phyloP scores from a whole-genome alignment of 2,113 vertebrate species.

The Myanophis thanlyinensis region DNA sequence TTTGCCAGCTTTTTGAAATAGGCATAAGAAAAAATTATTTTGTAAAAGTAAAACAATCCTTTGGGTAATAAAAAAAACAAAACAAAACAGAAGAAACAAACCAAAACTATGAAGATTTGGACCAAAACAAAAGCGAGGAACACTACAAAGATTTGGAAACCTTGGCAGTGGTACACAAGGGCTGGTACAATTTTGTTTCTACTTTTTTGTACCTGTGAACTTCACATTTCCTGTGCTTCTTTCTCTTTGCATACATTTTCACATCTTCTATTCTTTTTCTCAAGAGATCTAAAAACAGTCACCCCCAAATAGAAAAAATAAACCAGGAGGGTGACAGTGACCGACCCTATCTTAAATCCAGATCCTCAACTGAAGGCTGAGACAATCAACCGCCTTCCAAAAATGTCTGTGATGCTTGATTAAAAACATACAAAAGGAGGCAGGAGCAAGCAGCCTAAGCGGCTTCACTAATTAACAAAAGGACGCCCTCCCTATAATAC shows the following conservation, averaged over 20 bases:
- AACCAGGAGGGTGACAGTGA: rapidly evolving
- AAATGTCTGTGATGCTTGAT: neutral
- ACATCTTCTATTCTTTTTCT: neutral
- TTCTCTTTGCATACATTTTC: neutral
- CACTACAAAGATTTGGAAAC: neutral
- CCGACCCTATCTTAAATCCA: neutral
- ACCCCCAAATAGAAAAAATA: neutral
- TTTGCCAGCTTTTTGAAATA: neutral
- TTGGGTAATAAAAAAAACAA: neutral
- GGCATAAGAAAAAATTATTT: neutral
- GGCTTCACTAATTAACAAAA: neutral
- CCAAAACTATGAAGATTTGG: neutral
- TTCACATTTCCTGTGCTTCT: neutral
- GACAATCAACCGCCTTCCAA: neutral
- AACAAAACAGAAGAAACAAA: neutral
- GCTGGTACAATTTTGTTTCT: neutral
- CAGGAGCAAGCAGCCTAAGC: neutral
- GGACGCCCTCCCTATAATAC: neutral
- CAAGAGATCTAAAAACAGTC: neutral
- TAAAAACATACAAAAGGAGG: neutral
- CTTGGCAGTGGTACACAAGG: neutral
- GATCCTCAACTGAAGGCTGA: neutral
- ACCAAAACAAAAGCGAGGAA: neutral
- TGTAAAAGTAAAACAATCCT: neutral
- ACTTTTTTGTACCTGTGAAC: neutral